Base-by-base conservation (phyloP, 2,797 vertebrate species). In the Brachyrhaphis roseni region DNA sequence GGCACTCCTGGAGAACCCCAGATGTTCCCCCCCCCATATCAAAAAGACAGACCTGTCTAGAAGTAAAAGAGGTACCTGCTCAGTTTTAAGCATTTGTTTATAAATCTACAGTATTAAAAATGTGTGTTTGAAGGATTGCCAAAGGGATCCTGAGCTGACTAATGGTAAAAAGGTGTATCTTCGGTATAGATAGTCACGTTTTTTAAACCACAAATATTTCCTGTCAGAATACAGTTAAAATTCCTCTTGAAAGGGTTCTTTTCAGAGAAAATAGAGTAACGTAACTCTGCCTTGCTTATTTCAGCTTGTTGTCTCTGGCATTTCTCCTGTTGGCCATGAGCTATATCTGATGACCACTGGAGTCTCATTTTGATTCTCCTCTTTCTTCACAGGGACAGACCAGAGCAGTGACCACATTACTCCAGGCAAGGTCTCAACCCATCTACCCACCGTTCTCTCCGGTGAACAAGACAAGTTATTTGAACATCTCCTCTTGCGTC, bases 21-120 rank as follows among this genome's bases (percentile, higher is more conserved):
- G 20, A 76, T 36, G 43, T 64, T 49, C 36, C 15, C 6, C 75
- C 55, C 26, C 10, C 23, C 39, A 71, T 46, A 57, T 28, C 66
- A 43, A 70, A n/a, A 70, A 12, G 36, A n/a, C 71, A 34, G 71
- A 72, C 18, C 4, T 49, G n/a, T 73, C 73, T n/a, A n/a, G 72
- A 23, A 74, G 34, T 16, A 43, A 57, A 57, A 16, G 2, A 16
- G n/a, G 55, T 43, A 31, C 43, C 39, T 75, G 53, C 51, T 57
- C 26, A 57, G 16, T 28, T 57, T 75, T 51, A 36, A 73, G 31
- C 10, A 34, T 23, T 51, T 20, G 36, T 34, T 73, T 51, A n/a
- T 55, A 55, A 41, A 8, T 28, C 26, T 23, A 5, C 8, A 31
- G 71, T 3, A 13, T 55, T 53, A 51, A 26, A 5, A 5, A 18